Conservation (phyloP, 2,113 vertebrate genomes). For the Typhlomys cinereus region DNA sequence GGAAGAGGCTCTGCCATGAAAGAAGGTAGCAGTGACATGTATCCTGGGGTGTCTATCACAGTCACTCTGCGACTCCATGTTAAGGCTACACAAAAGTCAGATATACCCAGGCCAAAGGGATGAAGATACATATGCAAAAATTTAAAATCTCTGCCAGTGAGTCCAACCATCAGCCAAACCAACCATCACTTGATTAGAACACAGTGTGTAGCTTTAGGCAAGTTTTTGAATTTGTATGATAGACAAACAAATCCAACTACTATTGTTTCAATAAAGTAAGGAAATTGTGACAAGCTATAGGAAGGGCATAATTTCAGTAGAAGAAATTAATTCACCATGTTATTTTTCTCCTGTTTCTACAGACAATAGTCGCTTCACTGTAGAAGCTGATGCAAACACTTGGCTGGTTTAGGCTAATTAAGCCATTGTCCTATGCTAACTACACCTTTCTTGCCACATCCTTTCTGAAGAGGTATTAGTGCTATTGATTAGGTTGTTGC, state of each 20-base stretch:
- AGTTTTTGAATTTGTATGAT: not conserved
- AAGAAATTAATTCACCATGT: not conserved
- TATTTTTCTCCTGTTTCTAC: not conserved
- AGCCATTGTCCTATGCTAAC: not conserved
- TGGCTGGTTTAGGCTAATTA: not conserved
- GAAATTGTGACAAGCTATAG: not conserved
- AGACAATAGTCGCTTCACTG: not conserved
- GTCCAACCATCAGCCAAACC: not conserved
- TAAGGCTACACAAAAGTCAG: not conserved
- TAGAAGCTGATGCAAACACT: not conserved
- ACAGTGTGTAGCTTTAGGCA: not conserved
- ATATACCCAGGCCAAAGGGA: not conserved
- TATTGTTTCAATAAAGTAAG: conserved; percentile 28
- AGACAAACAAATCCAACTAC: not conserved
- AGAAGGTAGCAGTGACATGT: not conserved
- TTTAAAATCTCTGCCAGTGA: not conserved
- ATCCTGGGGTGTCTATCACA: not conserved
- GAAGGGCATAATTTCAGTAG: not conserved
- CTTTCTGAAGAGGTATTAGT: not conserved
- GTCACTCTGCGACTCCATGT: too few relatives aligned
- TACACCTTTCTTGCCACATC: not conserved
- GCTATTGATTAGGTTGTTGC: not conserved
- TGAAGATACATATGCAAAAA: not conserved
- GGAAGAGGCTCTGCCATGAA: not conserved
- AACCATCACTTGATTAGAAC: not conserved